These are phyloP conservation scores for Stylophora pistillata DNA, from an alignment of 64 coral and sea anemone species.

Conservation along the genomic window DNA sequence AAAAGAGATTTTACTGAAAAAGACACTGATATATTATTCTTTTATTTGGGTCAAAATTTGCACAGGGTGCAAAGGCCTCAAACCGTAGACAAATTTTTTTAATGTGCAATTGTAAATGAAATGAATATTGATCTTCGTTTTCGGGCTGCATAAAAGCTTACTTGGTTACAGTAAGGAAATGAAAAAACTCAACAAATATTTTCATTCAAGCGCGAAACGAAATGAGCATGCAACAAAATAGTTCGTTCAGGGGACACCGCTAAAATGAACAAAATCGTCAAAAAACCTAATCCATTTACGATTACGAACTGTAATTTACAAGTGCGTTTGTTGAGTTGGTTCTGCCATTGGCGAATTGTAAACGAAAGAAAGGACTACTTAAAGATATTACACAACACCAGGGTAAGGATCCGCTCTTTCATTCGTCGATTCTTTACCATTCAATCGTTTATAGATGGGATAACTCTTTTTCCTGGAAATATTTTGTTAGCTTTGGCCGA, in stretches of 20 bases:
- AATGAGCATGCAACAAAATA: constrained; percentile 35
- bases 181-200: constrained; percentile 8
- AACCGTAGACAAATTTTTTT: not conserved
- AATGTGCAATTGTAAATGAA: not conserved
- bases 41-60: not conserved
- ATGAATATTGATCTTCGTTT: not conserved
- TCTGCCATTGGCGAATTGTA: too few relatives aligned
- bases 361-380: too few relatives aligned
- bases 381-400: too few relatives aligned
- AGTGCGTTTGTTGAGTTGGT: too few relatives aligned
- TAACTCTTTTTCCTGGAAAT: not conserved
- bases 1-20: not conserved
- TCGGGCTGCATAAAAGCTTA: constrained; percentile 15
- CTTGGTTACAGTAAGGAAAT: not conserved
- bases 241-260: not conserved
- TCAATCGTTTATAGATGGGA: too few relatives aligned
- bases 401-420: not conserved
- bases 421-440: not conserved
- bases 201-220: constrained; percentile 3
- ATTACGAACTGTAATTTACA: too few relatives aligned
- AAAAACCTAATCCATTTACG: not conserved
- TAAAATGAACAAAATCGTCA: not conserved
- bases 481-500: not conserved
- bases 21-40: not conserved
- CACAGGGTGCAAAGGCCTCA: not conserved